Evolutionary conservation across 2,113 vertebrate species (phyloP), one percentile per base, ranked within the genome.

Genomic region (Corythaeola cristata): DNA sequence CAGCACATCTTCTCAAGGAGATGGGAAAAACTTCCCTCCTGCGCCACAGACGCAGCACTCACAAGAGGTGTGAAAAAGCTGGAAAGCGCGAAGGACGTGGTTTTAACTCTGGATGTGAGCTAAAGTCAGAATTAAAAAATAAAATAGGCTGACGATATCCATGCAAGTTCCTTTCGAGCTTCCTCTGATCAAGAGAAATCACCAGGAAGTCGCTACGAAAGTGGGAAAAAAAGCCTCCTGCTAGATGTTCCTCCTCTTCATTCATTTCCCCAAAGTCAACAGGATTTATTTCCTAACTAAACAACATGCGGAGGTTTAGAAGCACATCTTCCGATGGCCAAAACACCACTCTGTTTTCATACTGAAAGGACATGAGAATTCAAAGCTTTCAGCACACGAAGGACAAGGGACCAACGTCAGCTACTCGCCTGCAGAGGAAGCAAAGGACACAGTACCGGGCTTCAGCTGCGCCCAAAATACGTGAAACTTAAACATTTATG

Each of bases 391-490:
- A 33, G 14, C n/a, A 69, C 27, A 32, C 8, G 20, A 82, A 81
- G 69, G 72, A 64, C 0, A 4, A 83, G 28, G 27, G 41, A 69
- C 37, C 35, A 62, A 37, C 12, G 64, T 9, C 53, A 50, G 50
- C 44, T n/a, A 23, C 55, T 53, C 33, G 6, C 52, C 68, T 52
- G n/a, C 45, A 75, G 12, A 56, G 24, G 20, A 80, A 56, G 26
- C 1, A 11, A 76, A 59, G 35, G 83, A 76, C 26, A 16, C 0
- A 1, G 18, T 6, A 41, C 3, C 0, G 35, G 33, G 63, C 53
- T 79, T 72, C 49, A 60, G 3, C 27, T 56, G 41, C 14, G 17
- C 33, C 39, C 66, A 56, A 45, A 89, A 60, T 19, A 85, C 0
- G 0, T 0, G 13, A 71, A 49, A 67, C 2, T 1, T 53, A 35